A percentile compares a stretch with the other conserved stretches of the same genome.
phyloP scores from a whole-genome alignment of 2,797 vertebrate genomes.

The Sibirionetta formosa region DNA sequence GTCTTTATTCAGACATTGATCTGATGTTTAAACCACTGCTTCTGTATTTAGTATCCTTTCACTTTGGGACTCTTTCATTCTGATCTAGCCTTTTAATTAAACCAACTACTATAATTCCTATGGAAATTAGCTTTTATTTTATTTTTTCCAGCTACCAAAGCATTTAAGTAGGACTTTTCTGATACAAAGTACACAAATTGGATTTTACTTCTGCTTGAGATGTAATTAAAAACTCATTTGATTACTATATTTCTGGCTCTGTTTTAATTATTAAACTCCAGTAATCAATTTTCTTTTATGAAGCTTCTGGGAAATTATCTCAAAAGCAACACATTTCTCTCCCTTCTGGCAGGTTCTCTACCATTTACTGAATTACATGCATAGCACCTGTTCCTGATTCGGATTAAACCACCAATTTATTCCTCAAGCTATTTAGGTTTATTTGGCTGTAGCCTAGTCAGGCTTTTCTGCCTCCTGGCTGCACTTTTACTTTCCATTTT shows the following conservation, averaged over 20 bases:
- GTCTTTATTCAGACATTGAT: constrained; percentile 66
- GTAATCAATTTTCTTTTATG: constrained; percentile 89
- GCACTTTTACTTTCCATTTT: constrained; percentile 63
- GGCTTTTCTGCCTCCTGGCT: constrained; percentile 66
- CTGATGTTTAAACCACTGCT: constrained; percentile 54
- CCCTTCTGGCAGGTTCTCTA: constrained; percentile 82
- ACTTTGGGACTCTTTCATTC: constrained; percentile 59
- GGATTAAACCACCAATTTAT: constrained; percentile 83
- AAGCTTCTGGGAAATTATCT: constrained; percentile 90
- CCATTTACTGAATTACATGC: constrained; percentile 84
- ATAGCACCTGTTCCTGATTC: constrained; percentile 83
- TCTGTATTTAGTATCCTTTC: constrained; percentile 73
- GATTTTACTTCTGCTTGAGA: constrained; percentile 84
- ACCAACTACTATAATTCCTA: constrained; percentile 80
- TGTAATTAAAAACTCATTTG: constrained; percentile 89
- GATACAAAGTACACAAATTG: constrained; percentile 81
- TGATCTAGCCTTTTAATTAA: constrained; percentile 83
- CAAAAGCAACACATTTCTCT: constrained; percentile 86
- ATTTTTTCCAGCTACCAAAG: constrained; percentile 79
- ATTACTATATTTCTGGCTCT: constrained; percentile 85
- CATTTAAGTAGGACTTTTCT: constrained; percentile 79
- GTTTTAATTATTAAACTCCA: constrained; percentile 86
- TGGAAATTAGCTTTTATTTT: constrained; percentile 81
- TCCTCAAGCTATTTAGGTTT: constrained; percentile 77
- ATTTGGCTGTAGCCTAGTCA: constrained; percentile 76